A percentile compares a stretch with the other conserved stretches of the same genome.
These are phyloP conservation scores for Luperina testacea DNA, from an alignment of 2,888 invertebrate genomes.

Conservation along the genomic window DNA sequence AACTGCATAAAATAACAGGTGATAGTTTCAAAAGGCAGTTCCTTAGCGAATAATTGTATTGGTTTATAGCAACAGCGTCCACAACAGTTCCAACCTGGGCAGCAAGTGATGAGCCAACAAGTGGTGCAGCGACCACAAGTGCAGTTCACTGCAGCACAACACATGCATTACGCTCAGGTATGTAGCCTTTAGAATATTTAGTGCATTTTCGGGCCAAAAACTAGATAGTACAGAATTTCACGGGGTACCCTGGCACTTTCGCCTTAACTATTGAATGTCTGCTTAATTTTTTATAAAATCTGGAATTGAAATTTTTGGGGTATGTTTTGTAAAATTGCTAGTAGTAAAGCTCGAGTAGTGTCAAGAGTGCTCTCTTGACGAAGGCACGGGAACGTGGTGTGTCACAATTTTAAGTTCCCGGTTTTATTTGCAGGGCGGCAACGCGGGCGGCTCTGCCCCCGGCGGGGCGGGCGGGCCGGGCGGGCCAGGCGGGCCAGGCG, in stretches of 20 bases:
- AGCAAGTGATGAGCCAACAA: slow-evolving; percentile 70
- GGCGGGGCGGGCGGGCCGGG: slow-evolving; percentile 27
- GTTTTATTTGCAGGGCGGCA: slow-evolving; percentile 17
- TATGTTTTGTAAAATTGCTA: background rate
- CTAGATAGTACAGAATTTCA: background rate
- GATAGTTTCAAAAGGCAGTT: no score
- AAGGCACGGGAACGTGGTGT: background rate
- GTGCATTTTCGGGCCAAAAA: no score
- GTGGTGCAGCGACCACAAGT: slow-evolving; percentile 79
- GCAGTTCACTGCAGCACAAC: slow-evolving; percentile 80
- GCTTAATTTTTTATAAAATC: background rate
- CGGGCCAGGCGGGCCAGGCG: no score
- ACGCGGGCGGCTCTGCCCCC: slow-evolving; percentile 28
- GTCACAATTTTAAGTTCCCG: background rate
- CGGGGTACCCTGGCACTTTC: background rate
- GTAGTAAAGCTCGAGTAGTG: background rate
- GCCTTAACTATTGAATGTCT: background rate
- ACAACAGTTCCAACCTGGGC: slow-evolving; percentile 73
- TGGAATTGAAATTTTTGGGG: background rate
- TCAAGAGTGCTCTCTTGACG: background rate
- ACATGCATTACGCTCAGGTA: slow-evolving; percentile 86
- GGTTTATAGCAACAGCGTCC: slow-evolving; percentile 69
- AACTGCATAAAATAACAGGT: background rate
- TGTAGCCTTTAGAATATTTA: background rate
- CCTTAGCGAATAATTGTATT: background rate